A percentile compares a stretch with the other conserved stretches of the same genome.
These are phyloP conservation scores for Drosophila koepferae DNA, from an alignment of 2,888 invertebrate species.

Conservation along the genomic window DNA sequence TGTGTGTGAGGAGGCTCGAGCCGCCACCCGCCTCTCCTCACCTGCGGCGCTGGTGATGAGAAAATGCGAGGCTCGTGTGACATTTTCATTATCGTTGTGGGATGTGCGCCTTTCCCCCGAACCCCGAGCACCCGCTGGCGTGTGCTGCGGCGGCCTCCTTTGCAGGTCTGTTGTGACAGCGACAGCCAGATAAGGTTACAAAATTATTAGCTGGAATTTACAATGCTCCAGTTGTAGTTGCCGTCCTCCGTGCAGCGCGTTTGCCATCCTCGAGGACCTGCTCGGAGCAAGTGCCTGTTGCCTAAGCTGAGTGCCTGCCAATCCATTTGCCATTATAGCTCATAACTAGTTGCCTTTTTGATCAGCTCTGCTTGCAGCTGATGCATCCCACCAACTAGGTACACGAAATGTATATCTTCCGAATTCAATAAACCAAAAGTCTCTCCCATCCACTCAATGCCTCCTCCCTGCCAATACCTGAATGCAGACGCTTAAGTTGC, in stretches of 20 bases:
- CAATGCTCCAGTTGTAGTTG: conserved; percentile 66
- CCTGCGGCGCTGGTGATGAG: conserved; percentile 69
- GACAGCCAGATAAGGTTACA: conserved; percentile 80
- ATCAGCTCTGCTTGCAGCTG: conserved; percentile 24
- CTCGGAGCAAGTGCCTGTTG: conserved; percentile 6
- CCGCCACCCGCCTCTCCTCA: background rate
- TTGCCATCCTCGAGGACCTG: conserved; percentile 1
- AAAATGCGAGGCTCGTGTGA: conserved; percentile 84
- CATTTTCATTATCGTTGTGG: conserved; percentile 83
- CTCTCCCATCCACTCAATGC: background rate
- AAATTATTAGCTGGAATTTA: conserved; percentile 83
- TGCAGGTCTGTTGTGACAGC: conserved; percentile 53
- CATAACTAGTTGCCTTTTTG: conserved; percentile 30
- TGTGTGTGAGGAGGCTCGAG: conserved; percentile 11
- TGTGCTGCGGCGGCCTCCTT: background rate
- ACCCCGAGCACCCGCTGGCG: conserved; percentile 1
- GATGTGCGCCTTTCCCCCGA: conserved; percentile 70
- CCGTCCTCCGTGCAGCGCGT: conserved; percentile 7
- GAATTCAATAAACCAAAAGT: conserved; percentile 55
- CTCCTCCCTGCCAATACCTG: too few relatives aligned
- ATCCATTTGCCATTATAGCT: conserved; percentile 30
- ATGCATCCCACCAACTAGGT: conserved; percentile 13
- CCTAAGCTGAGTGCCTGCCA: conserved; percentile 12
- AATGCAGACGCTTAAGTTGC: conserved; percentile 47
- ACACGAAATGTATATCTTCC: conserved; percentile 18